Conservation (phyloP, 2,888 invertebrate species). For the Latheticus oryzae region DNA sequence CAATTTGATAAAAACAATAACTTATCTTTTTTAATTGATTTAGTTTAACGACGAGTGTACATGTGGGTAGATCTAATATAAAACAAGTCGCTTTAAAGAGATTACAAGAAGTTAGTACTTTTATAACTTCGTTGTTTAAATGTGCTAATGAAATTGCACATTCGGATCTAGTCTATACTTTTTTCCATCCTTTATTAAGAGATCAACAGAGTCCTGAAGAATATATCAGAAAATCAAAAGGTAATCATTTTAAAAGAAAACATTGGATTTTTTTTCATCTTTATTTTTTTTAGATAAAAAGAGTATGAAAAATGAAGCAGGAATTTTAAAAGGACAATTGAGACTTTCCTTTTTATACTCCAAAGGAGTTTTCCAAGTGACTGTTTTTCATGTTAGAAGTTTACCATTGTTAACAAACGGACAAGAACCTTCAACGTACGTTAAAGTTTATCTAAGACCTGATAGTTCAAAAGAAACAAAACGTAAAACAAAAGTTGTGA, state of each 20-base stretch:
- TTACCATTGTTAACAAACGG: constrained; percentile 82
- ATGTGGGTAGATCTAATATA: constrained; percentile 92
- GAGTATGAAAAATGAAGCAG: constrained; percentile 61
- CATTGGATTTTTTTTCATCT: too few relatives aligned
- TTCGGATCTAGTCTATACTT: constrained; percentile 96
- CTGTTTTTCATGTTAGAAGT: constrained; percentile 92
- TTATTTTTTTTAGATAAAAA: constrained; percentile 47
- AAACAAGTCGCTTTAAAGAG: constrained; percentile 94
- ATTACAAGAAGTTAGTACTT: constrained; percentile 88
- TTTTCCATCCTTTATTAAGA: constrained; percentile 95
- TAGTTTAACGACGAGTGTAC: constrained; percentile 79
- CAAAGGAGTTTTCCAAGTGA: constrained; percentile 79
- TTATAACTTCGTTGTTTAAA: constrained; percentile 86
- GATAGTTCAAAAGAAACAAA: constrained; percentile 94
- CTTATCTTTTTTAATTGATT: too few relatives aligned
- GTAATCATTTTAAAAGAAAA: too few relatives aligned
- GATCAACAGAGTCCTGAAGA: constrained; percentile 93
- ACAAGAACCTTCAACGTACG: constrained; percentile 89
- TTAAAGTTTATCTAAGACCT: constrained; percentile 93
- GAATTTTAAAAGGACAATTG: constrained; percentile 76
- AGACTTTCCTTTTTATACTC: constrained; percentile 83
- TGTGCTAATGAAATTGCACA: constrained; percentile 95
- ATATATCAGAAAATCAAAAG: constrained; percentile 81
- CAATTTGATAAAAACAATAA: too few relatives aligned
- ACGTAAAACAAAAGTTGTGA: constrained; percentile 93